Percentiles rank a stretch among this genome's conserved stretches.
These are phyloP conservation scores for Stenotaenia linearis DNA, from an alignment of 2,888 invertebrate genomes.

Conservation along the genomic window DNA sequence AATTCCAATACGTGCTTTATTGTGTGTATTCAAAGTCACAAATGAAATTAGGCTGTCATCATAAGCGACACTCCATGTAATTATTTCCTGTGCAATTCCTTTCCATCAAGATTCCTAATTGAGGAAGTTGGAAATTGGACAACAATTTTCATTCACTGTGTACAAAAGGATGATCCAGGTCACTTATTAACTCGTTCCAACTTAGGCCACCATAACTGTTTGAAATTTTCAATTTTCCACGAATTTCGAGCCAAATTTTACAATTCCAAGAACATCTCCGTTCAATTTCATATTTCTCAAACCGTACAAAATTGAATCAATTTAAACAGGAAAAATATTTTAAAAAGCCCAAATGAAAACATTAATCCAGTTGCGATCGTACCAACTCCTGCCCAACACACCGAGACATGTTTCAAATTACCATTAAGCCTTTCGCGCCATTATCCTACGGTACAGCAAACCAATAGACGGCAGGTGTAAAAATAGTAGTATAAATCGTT, in stretches of 20 bases:
- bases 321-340: too few species aligned
- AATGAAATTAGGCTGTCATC: constrained; percentile 19
- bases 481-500: constrained; percentile 11
- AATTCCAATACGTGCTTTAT: not conserved
- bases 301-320: not conserved
- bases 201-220: not conserved
- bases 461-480: not conserved
- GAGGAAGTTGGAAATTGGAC: constrained; percentile 14
- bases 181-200: constrained; percentile 6
- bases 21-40: not conserved
- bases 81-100: constrained; percentile 19
- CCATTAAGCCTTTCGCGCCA: not conserved
- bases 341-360: not conserved
- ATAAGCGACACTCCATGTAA: constrained; percentile 4
- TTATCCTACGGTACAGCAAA: not conserved
- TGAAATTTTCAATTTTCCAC: not conserved
- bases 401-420: not conserved
- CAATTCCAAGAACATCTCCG: too few species aligned
- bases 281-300: not conserved
- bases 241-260: not conserved
- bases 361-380: not conserved
- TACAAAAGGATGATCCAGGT: constrained; percentile 6
- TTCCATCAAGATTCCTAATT: constrained; percentile 19
- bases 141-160: constrained; percentile 1
- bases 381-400: too few species aligned